Evolutionary conservation across 2,888 invertebrate genomes (phyloP), one percentile per base, ranked within the genome.

Genomic region (Scaptomyza parva): DNA sequence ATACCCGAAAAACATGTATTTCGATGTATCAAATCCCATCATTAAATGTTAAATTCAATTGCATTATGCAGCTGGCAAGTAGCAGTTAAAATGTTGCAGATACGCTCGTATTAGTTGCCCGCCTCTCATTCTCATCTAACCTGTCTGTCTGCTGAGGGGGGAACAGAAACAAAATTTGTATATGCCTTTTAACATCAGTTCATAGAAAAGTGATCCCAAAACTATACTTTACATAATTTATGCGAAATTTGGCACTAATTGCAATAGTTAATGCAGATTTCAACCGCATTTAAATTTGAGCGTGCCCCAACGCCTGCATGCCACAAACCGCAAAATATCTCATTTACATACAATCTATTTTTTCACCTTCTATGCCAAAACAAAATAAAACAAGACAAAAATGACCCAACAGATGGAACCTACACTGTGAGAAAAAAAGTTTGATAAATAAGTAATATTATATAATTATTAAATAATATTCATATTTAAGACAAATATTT

Each of bases 241-340:
- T 84, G 69, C 73, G 66, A 68, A 84, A 84, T 88, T 86, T 70
- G 69, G 85, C 68, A 86, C 84, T 84, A 84, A 84, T 84, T 84
- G 84, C 88, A 78, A 86, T 86, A 88, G 88, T 88, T 84, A 88
- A 84, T 84, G 87, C 84, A 84, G 84, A 84, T 88, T 88, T 86
- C 70, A 70, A 84, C 86, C 84, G 65, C 87, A 88, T 88, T 80
- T 70, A 76, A 83, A 79, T 83, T 66, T 81, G 72, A 70, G 76
- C 86, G 86, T 76, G 80, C 70, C 66, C 37, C 59, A 45, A 30
- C 78, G 71, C 60, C 54, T 52, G 60, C 65, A 9, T 43, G 41
- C 53, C 37, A 20, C 45, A 51, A 64, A 60, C 72, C 88, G 60
- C 88, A 82, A 82, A 82, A 72, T 82, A 87, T 88, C 88, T 87